A percentile compares a stretch with the other conserved stretches of the same genome.
Evolutionary conservation across 2,797 vertebrate species (phyloP).

Genomic region (Mionectes olivaceus): DNA sequence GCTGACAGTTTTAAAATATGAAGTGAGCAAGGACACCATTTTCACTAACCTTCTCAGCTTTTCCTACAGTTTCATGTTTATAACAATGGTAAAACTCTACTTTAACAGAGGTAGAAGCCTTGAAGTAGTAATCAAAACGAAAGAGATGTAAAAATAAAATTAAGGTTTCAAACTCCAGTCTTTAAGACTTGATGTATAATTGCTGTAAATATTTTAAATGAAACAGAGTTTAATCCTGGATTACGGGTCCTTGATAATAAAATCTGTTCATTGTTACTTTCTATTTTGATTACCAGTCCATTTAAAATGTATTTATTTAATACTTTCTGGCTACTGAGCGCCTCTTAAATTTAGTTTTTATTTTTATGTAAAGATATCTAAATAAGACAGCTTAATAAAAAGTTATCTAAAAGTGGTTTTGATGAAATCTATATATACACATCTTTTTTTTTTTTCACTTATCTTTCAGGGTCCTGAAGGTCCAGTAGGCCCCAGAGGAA

Average conservation of each 20-base stretch:
- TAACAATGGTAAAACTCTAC: neutral
- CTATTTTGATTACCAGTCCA: neutral
- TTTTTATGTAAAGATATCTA: neutral
- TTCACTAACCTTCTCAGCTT: neutral
- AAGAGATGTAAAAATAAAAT: neutral
- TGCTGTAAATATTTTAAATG: neutral
- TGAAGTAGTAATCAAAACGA: neutral
- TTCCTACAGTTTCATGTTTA: neutral
- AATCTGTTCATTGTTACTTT: neutral
- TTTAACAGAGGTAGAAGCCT: neutral
- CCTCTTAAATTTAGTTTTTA: neutral
- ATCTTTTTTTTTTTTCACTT: neutral
- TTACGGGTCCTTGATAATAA: neutral
- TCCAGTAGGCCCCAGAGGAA: slow-evolving; percentile 82
- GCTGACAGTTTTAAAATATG: neutral
- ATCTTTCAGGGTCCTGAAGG: slow-evolving; percentile 88
- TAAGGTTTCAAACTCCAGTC: neutral
- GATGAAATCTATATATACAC: neutral
- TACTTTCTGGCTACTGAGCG: neutral
- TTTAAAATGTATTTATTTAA: neutral
- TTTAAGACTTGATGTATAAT: neutral
- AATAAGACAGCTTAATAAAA: neutral
- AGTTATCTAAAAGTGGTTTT: neutral
- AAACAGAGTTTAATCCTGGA: neutral
- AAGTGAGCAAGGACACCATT: neutral